Percentiles rank a stretch among this genome's conserved stretches.
Conservation (phyloP, 2,797 vertebrate genomes). For the Melanotaenia boesemani region DNA sequence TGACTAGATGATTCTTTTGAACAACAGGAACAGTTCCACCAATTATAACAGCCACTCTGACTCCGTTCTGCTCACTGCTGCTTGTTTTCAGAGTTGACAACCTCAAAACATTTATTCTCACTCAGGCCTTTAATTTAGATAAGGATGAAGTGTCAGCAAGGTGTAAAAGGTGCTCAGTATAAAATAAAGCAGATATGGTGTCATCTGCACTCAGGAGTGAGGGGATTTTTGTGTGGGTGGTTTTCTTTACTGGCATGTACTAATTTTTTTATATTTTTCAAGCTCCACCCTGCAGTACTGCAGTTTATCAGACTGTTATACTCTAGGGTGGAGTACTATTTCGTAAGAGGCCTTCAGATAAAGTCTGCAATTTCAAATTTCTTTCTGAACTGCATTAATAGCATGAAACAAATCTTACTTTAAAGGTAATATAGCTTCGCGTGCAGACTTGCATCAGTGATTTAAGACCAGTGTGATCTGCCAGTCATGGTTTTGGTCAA, state of each 20-base stretch:
- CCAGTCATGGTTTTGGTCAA: not conserved
- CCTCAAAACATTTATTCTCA: conserved; percentile 24
- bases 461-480: not conserved
- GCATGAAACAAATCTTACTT: not conserved
- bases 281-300: conserved; percentile 53
- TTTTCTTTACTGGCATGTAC: conserved; percentile 19
- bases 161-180: conserved; percentile 39
- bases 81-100: conserved; percentile 5
- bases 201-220: conserved; percentile 13
- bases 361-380: not conserved
- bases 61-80: not conserved
- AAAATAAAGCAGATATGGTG: conserved; percentile 29
- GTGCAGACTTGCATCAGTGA: not conserved
- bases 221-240: conserved; percentile 36
- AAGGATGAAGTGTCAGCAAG: conserved; percentile 37
- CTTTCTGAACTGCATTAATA: not conserved
- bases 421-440: not conserved
- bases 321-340: conserved; percentile 32
- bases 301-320: conserved; percentile 45
- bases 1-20: not conserved
- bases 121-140: conserved; percentile 9
- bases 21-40: conserved; percentile 3
- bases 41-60: conserved; percentile 7
- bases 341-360: conserved; percentile 1
- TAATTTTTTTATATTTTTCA: conserved; percentile 27